These are phyloP conservation scores for Embiotoca jacksoni DNA, from an alignment of 2,113 vertebrate genomes.

Conservation along the genomic window DNA sequence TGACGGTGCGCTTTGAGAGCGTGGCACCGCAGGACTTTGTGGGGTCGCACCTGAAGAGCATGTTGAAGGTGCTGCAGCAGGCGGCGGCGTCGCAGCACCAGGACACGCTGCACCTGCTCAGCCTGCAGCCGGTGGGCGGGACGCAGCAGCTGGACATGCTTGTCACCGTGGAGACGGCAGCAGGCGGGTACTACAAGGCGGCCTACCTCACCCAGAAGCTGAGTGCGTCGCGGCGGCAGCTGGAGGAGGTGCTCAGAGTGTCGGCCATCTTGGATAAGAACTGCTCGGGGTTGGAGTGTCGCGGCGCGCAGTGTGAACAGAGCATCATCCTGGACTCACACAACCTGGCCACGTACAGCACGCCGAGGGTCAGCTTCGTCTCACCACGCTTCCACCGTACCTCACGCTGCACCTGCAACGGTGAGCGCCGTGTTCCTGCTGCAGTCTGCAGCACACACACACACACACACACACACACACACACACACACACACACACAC, in stretches of 20 bases:
- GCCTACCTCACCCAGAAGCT: constrained; percentile 97
- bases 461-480: too few species aligned
- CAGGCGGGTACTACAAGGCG: constrained; percentile 91
- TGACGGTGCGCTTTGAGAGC: constrained; percentile 94
- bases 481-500: too few species aligned
- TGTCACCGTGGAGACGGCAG: constrained; percentile 89
- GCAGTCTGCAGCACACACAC: too few species aligned
- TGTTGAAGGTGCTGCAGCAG: constrained; percentile 88
- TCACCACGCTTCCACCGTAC: constrained; percentile 94
- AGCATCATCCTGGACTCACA: constrained; percentile 93
- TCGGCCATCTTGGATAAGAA: constrained; percentile 96
- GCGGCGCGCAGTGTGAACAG: constrained; percentile 93
- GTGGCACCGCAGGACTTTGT: constrained; percentile 95
- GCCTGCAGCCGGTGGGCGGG: constrained; percentile 92
- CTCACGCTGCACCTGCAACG: constrained; percentile 92
- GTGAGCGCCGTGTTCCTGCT: constrained; percentile 81
- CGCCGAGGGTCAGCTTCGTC: constrained; percentile 94
- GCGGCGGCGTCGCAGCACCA: constrained; percentile 89
- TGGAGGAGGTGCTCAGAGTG: constrained; percentile 93
- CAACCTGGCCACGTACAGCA: constrained; percentile 93
- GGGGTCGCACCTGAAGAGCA: constrained; percentile 88
- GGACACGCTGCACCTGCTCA: constrained; percentile 92
- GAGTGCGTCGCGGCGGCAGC: constrained; percentile 88
- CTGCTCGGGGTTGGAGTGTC: constrained; percentile 95
- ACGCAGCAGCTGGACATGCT: constrained; percentile 95